Evolutionary conservation across 2,113 vertebrate species (phyloP).

Genomic region (Varanus salvator): DNA sequence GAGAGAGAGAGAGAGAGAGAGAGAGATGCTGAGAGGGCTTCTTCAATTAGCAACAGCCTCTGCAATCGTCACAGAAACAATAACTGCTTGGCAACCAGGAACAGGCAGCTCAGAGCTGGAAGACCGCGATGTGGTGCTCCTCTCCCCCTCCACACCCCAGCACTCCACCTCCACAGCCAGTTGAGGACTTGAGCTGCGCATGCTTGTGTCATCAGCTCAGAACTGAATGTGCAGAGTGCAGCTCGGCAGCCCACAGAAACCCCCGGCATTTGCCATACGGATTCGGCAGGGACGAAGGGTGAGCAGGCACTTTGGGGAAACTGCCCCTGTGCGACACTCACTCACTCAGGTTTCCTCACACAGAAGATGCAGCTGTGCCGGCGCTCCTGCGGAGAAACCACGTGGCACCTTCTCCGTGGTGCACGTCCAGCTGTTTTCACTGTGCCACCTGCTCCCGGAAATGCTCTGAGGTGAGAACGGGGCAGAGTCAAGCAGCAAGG

Average conservation of each 20-base stretch:
- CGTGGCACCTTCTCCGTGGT: neutral
- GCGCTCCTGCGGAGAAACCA: neutral
- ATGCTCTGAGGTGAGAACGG: neutral
- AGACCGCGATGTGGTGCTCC: conserved; percentile 75
- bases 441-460: neutral
- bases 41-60: conserved; percentile 83
- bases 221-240: neutral
- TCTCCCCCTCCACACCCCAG: conserved; percentile 65
- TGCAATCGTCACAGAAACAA: conserved; percentile 84
- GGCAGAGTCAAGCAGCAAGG: neutral
- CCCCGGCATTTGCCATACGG: neutral
- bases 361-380: neutral
- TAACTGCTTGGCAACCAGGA: conserved; percentile 86
- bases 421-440: neutral
- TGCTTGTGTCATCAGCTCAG: conserved; percentile 64
- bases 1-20: conserved; percentile 45
- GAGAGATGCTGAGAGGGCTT: conserved; percentile 75
- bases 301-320: neutral
- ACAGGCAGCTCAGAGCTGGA: conserved; percentile 77
- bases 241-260: conserved; percentile 11
- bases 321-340: rapidly evolving
- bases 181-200: conserved; percentile 72
- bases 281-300: neutral
- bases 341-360: neutral
- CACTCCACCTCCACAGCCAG: conserved; percentile 50